A percentile compares a stretch with the other conserved stretches of the same genome.
Conservation (phyloP, 2,113 vertebrate genomes). For the Pseudopipra pipra region DNA sequence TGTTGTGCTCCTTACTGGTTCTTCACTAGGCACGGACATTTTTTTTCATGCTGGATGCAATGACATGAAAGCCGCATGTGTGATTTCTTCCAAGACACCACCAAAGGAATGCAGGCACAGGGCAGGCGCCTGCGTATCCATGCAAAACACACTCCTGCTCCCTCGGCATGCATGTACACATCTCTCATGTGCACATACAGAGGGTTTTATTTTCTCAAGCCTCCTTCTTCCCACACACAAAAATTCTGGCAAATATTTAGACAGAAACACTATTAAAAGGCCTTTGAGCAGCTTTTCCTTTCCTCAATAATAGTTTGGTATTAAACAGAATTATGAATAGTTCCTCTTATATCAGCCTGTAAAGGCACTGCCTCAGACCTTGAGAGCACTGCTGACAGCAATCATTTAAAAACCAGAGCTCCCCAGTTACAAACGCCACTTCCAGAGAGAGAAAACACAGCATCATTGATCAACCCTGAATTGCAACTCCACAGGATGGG, state of each 20-base stretch:
- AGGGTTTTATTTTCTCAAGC: conserved; percentile 1
- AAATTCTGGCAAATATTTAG: conserved; percentile 73
- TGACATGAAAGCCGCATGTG: background rate
- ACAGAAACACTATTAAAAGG: conserved; percentile 67
- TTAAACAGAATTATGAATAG: conserved; percentile 69
- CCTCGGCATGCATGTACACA: background rate
- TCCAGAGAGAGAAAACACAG: background rate
- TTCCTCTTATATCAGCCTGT: conserved; percentile 52
- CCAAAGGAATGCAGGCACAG: background rate
- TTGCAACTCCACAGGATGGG: background rate
- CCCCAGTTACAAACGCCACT: background rate
- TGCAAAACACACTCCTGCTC: background rate
- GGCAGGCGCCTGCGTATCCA: accelerated
- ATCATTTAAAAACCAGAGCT: conserved; percentile 9
- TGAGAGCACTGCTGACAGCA: conserved; percentile 50
- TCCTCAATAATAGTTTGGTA: conserved; percentile 53
- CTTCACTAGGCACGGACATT: background rate
- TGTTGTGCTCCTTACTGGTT: conserved; percentile 13
- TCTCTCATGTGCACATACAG: background rate
- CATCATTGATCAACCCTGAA: background rate
- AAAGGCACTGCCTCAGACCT: conserved; percentile 22
- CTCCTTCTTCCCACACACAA: conserved; percentile 44
- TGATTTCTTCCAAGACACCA: background rate
- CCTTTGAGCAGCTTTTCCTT: conserved; percentile 62
- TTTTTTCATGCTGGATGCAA: background rate